Conservation (phyloP, 2,113 vertebrate genomes). For the Dipodomys stephensi region DNA sequence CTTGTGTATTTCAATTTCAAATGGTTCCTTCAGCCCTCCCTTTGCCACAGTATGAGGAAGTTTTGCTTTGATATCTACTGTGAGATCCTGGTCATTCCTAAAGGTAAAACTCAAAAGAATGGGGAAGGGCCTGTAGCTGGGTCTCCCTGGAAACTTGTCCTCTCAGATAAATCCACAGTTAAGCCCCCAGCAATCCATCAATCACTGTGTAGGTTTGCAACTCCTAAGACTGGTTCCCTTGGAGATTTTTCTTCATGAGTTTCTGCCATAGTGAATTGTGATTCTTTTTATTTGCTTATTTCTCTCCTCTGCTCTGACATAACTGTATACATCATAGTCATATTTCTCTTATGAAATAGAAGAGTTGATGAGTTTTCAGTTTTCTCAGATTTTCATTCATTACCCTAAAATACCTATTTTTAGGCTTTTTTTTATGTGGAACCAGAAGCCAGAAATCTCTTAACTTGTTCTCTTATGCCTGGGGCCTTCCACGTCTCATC, state of each 20-base stretch:
- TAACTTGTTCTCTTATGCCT: neutral
- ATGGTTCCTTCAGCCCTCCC: neutral
- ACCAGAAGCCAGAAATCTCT: neutral
- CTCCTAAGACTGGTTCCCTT: neutral
- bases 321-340: neutral
- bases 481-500: neutral
- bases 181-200: neutral
- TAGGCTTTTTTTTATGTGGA: too few species aligned
- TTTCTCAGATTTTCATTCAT: neutral
- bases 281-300: neutral
- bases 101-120: neutral
- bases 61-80: neutral
- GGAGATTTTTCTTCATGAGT: neutral
- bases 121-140: neutral
- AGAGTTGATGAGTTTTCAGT: neutral
- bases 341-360: neutral
- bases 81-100: neutral
- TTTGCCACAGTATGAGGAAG: neutral
- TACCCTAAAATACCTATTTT: neutral
- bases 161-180: neutral
- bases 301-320: neutral
- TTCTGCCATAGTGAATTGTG: neutral
- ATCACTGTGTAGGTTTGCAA: neutral
- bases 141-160: neutral
- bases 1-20: neutral